Base-by-base conservation (phyloP, 2,113 vertebrate genomes). In the Diglossa brunneiventris region DNA sequence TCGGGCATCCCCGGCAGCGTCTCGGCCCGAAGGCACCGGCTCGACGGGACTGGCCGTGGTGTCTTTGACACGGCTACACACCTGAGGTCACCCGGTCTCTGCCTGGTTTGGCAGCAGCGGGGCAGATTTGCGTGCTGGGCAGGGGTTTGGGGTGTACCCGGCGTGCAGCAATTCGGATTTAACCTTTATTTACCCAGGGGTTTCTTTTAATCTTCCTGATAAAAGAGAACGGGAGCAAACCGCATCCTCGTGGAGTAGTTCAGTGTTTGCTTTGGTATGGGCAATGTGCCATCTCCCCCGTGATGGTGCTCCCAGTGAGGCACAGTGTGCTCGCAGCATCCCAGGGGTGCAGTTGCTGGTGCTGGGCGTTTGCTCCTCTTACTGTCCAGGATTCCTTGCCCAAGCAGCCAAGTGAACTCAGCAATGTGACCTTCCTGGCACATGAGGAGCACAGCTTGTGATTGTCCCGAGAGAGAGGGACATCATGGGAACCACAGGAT, bases 401-500 rank as follows among this genome's bases (percentile, higher is more conserved):
- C 78, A 19, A 63, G 62, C 22, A 47, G 41, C 46, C 18, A 7
- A 22, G 50, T 6, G 44, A 47, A 7, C 56, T 39, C 59, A 13
- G 55, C 53, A 58, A 2, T 1, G 26, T 52, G 72, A 37, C 50
- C 37, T 33, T 21, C 7, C 6, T 33, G 58, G 28, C 47, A 35
- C 11, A 1, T 4, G 63, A 33, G 68, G 44, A 17, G 52, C 11
- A 3, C 5, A 3, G 28, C 7, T 77, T 61, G 30, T 33, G 47
- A 4, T 4, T 12, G 0, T 50, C 49, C 58, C 7, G 1, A 16
- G 17, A 6, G 21, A 19, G 35, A 7, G 46, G 49, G 59, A 62
- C 91, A 39, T 2, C 20, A 0, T 0, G 0, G 77, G 77, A 42
- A 14, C 39, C 19, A 4, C 4, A 16, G 77, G 49, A 15, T 18